Percentiles rank a stretch among this genome's conserved stretches.
phyloP scores from a whole-genome alignment of 2,113 vertebrate genomes.

The Catharus bicknelli region DNA sequence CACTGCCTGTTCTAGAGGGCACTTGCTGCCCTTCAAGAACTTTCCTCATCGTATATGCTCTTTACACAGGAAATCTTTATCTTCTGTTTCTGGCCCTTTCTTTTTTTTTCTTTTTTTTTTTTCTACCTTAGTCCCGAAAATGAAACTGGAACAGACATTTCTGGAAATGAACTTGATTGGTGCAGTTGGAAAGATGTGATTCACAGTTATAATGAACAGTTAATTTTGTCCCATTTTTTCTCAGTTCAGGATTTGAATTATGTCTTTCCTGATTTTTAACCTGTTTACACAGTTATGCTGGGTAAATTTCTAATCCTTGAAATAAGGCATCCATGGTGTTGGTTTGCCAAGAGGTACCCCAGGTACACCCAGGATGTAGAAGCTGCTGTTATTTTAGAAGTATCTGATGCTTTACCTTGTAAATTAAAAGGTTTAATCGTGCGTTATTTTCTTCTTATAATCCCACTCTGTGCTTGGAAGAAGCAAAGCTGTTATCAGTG shows the following conservation, averaged over 20 bases:
- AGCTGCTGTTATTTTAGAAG: background rate
- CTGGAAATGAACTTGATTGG: conserved; percentile 68
- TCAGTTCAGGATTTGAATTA: background rate
- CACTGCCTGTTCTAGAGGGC: conserved; percentile 55
- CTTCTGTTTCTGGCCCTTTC: conserved; percentile 11
- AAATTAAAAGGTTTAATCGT: conserved; percentile 49
- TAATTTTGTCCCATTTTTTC: conserved; percentile 36
- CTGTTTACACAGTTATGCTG: background rate
- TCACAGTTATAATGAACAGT: conserved; percentile 42
- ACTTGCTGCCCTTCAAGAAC: conserved; percentile 72
- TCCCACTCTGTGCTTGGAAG: conserved; percentile 52
- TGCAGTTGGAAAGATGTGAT: conserved; percentile 59
- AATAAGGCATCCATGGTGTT: background rate
- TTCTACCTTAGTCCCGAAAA: conserved; percentile 66
- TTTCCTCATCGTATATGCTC: conserved; percentile 53
- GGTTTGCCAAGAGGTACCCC: background rate
- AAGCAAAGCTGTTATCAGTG: conserved; percentile 15
- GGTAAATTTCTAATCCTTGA: background rate
- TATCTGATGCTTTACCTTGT: background rate
- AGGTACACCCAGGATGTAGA: background rate
- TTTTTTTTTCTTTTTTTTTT: background rate
- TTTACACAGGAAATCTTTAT: conserved; percentile 44
- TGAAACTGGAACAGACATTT: conserved; percentile 74
- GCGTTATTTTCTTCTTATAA: conserved; percentile 10
- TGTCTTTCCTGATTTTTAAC: background rate